These are phyloP conservation scores for Crossoptilon crossoptilon DNA, from an alignment of 2,797 vertebrate species.

Conservation along the genomic window DNA sequence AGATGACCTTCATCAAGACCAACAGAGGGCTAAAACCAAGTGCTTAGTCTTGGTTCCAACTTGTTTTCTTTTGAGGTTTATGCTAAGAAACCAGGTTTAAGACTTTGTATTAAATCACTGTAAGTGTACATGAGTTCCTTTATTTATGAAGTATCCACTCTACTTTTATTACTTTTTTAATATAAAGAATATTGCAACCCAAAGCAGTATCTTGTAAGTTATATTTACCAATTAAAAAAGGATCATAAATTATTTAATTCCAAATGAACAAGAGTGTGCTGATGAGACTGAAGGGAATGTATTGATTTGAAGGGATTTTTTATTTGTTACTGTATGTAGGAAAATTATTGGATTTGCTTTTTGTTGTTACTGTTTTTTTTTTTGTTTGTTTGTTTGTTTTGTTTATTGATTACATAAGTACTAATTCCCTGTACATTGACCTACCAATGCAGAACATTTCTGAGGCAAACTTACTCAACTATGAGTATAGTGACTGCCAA, in stretches of 20 bases:
- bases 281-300: not conserved
- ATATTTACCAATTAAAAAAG: not conserved
- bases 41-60: rapidly evolving
- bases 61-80: not conserved
- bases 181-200: not conserved
- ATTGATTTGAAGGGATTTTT: not conserved
- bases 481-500: not conserved
- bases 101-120: slow-evolving; percentile 16
- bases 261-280: not conserved
- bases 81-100: not conserved
- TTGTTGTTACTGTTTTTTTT: no score
- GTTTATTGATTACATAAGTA: not conserved
- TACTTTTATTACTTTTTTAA: slow-evolving; percentile 54
- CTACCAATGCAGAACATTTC: not conserved
- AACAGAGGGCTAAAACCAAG: not conserved
- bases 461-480: not conserved
- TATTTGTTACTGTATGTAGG: not conserved
- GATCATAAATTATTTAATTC: slow-evolving; percentile 38
- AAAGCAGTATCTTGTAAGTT: slow-evolving; percentile 6
- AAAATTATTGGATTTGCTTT: not conserved
- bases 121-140: not conserved
- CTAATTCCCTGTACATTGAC: not conserved
- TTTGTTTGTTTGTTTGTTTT: not conserved
- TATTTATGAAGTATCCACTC: slow-evolving; percentile 8
- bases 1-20: not conserved